These are phyloP conservation scores for Serripes groenlandicus DNA, from an alignment of 2,888 invertebrate genomes.

Conservation along the genomic window DNA sequence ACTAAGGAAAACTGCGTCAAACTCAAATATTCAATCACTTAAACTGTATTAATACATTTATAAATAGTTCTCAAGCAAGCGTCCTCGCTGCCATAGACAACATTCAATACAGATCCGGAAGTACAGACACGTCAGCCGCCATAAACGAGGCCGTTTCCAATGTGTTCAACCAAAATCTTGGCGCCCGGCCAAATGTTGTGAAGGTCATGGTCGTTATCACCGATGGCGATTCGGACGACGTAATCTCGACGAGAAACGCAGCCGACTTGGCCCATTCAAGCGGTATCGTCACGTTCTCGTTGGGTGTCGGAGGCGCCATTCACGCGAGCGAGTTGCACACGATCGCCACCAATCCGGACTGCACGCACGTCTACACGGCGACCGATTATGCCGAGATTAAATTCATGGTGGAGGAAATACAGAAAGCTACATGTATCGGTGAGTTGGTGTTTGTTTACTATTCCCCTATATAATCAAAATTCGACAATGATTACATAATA, in stretches of 20 bases:
- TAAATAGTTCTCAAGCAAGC: constrained; percentile 25
- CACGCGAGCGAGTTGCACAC: constrained; percentile 65
- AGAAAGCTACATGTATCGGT: constrained; percentile 76
- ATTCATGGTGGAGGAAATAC: constrained; percentile 75
- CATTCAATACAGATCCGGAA: constrained; percentile 46
- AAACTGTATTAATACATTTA: neutral
- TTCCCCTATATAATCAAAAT: too few species aligned
- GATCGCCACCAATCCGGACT: constrained; percentile 71
- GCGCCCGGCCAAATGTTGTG: constrained; percentile 48
- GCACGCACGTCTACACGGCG: constrained; percentile 73
- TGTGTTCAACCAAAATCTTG: constrained; percentile 44
- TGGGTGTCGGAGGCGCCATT: constrained; percentile 73
- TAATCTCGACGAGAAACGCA: constrained; percentile 64
- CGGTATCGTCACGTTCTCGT: constrained; percentile 69
- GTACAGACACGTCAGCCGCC: constrained; percentile 64
- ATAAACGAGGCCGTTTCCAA: constrained; percentile 48
- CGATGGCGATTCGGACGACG: constrained; percentile 71
- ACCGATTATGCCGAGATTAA: constrained; percentile 69
- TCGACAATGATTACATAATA: too few species aligned
- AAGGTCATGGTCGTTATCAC: constrained; percentile 73
- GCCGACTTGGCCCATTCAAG: constrained; percentile 56
- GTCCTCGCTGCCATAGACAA: constrained; percentile 54
- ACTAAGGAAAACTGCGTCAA: too few species aligned
- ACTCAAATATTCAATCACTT: too few species aligned
- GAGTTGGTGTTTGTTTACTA: too few species aligned